Conservation (phyloP, 2,113 vertebrate species). For the Xenopus laevis region DNA sequence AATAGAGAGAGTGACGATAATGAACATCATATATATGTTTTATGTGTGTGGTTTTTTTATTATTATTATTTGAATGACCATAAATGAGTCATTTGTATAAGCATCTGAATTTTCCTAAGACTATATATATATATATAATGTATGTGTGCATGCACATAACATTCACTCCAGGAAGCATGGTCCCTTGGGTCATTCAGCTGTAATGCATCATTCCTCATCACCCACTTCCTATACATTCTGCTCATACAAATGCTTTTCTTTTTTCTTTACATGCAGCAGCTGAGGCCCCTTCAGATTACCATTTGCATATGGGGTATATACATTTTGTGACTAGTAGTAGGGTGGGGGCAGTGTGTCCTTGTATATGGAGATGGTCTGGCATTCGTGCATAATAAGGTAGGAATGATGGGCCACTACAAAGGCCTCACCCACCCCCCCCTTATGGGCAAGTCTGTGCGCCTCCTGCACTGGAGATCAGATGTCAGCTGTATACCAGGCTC, state of each 20-base stretch:
- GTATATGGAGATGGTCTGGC: slow-evolving; percentile 32
- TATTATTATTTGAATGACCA: no score
- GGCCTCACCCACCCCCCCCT: slow-evolving; percentile 29
- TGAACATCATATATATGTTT: no score
- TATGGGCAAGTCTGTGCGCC: slow-evolving; percentile 38
- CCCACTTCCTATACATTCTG: slow-evolving; percentile 6
- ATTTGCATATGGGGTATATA: slow-evolving; percentile 39
- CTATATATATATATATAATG: neutral
- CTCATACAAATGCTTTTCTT: slow-evolving; percentile 16
- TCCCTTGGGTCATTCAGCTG: slow-evolving; percentile 12
- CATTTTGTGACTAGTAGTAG: slow-evolving; percentile 25
- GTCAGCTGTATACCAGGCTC: slow-evolving; percentile 27
- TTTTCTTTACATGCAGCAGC: slow-evolving; percentile 19
- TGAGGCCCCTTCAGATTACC: slow-evolving; percentile 18
- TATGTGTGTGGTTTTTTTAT: no score
- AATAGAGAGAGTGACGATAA: no score
- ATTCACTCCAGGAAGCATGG: neutral
- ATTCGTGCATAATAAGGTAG: slow-evolving; percentile 41
- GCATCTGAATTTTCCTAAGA: no score
- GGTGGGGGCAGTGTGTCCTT: slow-evolving; percentile 40
- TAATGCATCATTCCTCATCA: slow-evolving; percentile 15
- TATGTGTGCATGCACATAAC: neutral
- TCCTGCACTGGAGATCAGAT: slow-evolving; percentile 39
- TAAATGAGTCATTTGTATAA: no score
- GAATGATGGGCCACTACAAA: slow-evolving; percentile 40